Conservation (phyloP, 2,888 invertebrate genomes). For the Cephus nigrinus region DNA sequence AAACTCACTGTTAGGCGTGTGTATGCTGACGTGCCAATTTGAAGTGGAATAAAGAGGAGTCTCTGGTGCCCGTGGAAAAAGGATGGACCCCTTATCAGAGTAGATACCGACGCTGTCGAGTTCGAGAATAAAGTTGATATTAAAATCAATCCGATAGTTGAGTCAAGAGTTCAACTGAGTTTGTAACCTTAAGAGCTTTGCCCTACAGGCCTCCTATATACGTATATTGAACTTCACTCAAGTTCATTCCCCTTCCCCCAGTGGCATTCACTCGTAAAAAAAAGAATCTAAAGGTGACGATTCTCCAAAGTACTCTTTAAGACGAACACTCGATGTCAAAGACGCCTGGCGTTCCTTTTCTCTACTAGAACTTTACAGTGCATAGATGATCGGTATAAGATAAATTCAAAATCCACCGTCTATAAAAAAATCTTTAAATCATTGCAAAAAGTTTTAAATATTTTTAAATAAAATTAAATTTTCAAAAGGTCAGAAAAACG, state of each 20-base stretch:
- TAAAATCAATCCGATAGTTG: constrained; percentile 64
- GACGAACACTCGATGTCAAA: neutral
- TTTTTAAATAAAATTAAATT: neutral
- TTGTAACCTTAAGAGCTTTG: constrained; percentile 50
- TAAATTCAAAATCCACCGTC: neutral
- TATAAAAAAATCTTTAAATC: too few species aligned
- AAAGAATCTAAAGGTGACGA: neutral
- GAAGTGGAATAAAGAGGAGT: constrained; percentile 17
- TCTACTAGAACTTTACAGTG: neutral
- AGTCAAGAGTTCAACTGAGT: constrained; percentile 54
- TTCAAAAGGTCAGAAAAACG: neutral
- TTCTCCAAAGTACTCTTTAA: neutral
- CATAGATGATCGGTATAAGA: neutral
- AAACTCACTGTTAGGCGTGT: neutral
- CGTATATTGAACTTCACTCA: constrained; percentile 58
- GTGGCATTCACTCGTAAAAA: constrained; percentile 49
- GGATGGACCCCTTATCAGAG: neutral
- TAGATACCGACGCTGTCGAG: constrained; percentile 21
- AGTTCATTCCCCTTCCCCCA: constrained; percentile 57
- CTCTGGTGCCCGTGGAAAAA: constrained; percentile 10
- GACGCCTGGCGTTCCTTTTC: neutral
- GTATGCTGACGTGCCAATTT: neutral
- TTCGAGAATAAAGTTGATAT: constrained; percentile 61
- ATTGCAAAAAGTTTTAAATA: neutral
- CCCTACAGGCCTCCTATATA: constrained; percentile 31